Base-by-base conservation (phyloP, 2,888 invertebrate species). In the Boloria selene region DNA sequence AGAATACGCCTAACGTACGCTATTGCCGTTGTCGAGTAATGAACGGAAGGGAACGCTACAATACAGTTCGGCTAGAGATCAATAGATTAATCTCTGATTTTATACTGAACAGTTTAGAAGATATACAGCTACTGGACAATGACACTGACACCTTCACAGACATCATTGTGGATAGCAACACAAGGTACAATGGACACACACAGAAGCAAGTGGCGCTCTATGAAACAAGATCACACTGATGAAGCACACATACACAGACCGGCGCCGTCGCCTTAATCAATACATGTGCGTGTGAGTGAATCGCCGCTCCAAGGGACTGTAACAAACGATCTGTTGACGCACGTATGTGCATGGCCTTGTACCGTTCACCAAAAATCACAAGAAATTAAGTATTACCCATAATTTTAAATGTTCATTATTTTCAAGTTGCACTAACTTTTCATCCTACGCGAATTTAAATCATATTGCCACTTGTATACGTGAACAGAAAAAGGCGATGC, bases 231-330 rank as follows among this genome's bases (percentile, higher is more conserved):
- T 83, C 81, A 83, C 85, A 85, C 83, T 78, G 79, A 79, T 77
- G 87, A 85, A 84, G 86, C 87, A 87, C 88, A 88, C 86, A 88
- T 82, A 87, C 84, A 83, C 73, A 85, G 85, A 87, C 85, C 85
- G 86, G 86, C 88, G 90, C 88, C 90, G 87, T 93, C 93, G 88
- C 88, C 83, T 84, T 88, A 87, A 90, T 94, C 94, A 94, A 93
- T 94, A 94, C 94, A 94, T 94, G 94, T 94, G 94, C 92, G 92
- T 94, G 94, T 94, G 94, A 94, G 94, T 94, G 93, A 88, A 83
- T 81, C 80, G 80, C 83, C 79, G 78, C 82, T 79, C 81, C 79
- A 79, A 80, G 78, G 80, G 84, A 82, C 77, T 59, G 72, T 77
- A 74, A 71, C 76, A 73, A 61, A 47, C 52, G 74, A 73, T 74